A percentile compares a stretch with the other conserved stretches of the same genome.
These are phyloP conservation scores for Drosophila simulans DNA, from an alignment of 1,140 invertebrate genomes.

Conservation along the genomic window DNA sequence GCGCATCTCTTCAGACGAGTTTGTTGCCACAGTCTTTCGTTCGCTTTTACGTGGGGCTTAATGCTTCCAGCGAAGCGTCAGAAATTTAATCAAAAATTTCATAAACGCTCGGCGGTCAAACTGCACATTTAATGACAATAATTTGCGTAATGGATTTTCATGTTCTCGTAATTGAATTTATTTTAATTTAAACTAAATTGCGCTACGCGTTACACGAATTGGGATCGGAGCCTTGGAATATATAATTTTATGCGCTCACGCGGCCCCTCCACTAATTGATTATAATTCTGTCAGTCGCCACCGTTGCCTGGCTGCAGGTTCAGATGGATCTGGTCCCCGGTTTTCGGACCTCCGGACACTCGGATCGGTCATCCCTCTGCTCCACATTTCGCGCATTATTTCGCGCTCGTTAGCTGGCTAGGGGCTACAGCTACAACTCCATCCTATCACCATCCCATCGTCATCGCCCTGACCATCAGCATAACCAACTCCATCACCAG, in stretches of 20 bases:
- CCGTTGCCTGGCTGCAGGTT: slow-evolving; percentile 49
- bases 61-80: slow-evolving; percentile 56
- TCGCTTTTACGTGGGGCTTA: slow-evolving; percentile 30
- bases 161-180: slow-evolving; percentile 84
- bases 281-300: slow-evolving; percentile 84
- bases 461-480: slow-evolving; percentile 25
- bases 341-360: neutral
- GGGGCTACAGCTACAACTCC: slow-evolving; percentile 21
- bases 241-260: slow-evolving; percentile 83
- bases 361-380: slow-evolving; percentile 38
- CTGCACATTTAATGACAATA: slow-evolving; percentile 82
- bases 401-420: slow-evolving; percentile 69
- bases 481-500: slow-evolving; percentile 37
- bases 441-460: slow-evolving; percentile 1
- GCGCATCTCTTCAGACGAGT: slow-evolving; percentile 41
- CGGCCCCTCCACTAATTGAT: slow-evolving; percentile 82
- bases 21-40: slow-evolving; percentile 80
- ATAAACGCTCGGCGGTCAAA: slow-evolving; percentile 67
- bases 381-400: slow-evolving; percentile 81
- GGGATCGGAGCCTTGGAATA: slow-evolving; percentile 22
- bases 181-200: slow-evolving; percentile 83
- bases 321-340: slow-evolving; percentile 18
- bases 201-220: slow-evolving; percentile 52
- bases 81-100: slow-evolving; percentile 78
- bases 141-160: slow-evolving; percentile 82